phyloP scores from a whole-genome alignment of 2,888 invertebrate species.

The Drosophila falleni region DNA sequence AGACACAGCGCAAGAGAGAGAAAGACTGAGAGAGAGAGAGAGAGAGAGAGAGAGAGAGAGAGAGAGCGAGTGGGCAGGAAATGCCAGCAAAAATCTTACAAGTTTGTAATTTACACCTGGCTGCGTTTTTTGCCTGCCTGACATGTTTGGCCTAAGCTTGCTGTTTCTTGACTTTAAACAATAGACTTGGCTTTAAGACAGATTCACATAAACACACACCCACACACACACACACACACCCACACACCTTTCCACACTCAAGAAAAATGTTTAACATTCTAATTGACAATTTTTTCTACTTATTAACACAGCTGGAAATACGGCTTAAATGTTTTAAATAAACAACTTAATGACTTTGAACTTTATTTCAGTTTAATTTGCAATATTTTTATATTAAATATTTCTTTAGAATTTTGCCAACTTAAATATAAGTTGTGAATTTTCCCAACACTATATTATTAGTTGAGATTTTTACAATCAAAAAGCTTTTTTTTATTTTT shows the following conservation, averaged over 20 bases:
- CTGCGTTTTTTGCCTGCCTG: slow-evolving; percentile 57
- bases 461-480: too few relatives aligned
- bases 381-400: too few relatives aligned
- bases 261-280: background rate
- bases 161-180: slow-evolving; percentile 29
- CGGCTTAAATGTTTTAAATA: background rate
- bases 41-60: background rate
- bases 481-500: too few relatives aligned
- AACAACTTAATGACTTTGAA: background rate
- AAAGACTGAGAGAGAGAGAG: too few relatives aligned
- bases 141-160: slow-evolving; percentile 22
- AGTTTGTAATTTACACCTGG: slow-evolving; percentile 80
- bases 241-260: background rate
- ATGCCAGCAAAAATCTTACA: slow-evolving; percentile 72
- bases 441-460: too few relatives aligned
- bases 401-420: too few relatives aligned
- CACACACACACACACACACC: slow-evolving; percentile 7
- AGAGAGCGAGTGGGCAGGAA: slow-evolving; percentile 41
- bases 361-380: background rate
- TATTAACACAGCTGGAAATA: background rate
- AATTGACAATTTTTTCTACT: background rate
- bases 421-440: too few relatives aligned
- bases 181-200: slow-evolving; percentile 33
- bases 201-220: slow-evolving; percentile 16
- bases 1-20: background rate